Evolutionary conservation across 1,140 invertebrate genomes (phyloP).

Genomic region (Aphis gossypii): DNA sequence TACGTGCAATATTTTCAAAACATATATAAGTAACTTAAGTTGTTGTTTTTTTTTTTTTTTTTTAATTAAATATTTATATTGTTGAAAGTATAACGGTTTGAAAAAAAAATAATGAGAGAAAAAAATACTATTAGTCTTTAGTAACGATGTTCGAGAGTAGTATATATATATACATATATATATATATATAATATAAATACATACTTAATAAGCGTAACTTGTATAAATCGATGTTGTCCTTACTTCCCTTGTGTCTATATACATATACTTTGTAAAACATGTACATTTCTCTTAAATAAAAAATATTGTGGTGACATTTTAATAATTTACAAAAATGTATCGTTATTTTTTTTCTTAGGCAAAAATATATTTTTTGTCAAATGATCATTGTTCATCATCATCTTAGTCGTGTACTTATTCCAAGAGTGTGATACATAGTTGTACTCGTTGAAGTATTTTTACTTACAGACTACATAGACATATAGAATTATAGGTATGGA

Average conservation of each 20-base stretch:
- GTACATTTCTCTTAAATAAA: constrained; percentile 51
- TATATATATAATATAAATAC: background rate
- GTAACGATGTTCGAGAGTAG: constrained; percentile 7
- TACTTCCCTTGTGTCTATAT: constrained; percentile 51
- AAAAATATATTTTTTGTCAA: background rate
- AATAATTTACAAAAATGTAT: background rate
- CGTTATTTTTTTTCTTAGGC: background rate
- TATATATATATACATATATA: background rate
- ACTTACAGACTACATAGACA: background rate
- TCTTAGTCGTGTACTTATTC: no score
- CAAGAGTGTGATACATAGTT: background rate
- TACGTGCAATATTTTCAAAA: constrained; percentile 55
- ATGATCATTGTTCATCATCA: background rate
- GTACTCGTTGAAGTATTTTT: no score
- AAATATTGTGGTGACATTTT: constrained; percentile 46
- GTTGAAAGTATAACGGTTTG: constrained; percentile 53
- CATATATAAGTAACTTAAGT: constrained; percentile 41
- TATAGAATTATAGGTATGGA: background rate
- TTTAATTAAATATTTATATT: constrained; percentile 57
- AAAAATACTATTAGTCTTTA: constrained; percentile 53
- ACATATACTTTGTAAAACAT: constrained; percentile 45
- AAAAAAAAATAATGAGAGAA: background rate
- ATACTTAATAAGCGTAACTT: constrained; percentile 16
- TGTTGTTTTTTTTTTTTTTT: constrained; percentile 56
- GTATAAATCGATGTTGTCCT: constrained; percentile 34